phyloP scores from a whole-genome alignment of 2,888 invertebrate genomes.

The Apodemia zela region DNA sequence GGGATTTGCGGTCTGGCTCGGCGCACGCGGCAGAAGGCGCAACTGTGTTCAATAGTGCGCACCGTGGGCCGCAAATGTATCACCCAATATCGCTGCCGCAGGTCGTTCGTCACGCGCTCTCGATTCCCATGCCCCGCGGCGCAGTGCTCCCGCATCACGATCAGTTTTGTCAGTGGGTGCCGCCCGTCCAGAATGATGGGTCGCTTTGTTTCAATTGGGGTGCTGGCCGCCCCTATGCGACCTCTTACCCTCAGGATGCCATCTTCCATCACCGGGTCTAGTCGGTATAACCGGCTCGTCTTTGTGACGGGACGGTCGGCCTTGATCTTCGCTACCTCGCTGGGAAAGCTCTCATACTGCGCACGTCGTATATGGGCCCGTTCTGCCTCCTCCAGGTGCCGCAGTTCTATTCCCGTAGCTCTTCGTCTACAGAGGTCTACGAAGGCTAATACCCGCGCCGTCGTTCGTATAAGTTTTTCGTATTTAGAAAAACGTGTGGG shows the following conservation, averaged over 20 bases:
- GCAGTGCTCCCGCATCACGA: conserved; percentile 16
- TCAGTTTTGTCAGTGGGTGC: conserved; percentile 20
- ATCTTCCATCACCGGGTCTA: conserved; percentile 23
- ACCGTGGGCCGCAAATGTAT: conserved; percentile 26
- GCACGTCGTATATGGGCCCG: neutral
- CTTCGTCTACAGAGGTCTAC: conserved; percentile 1
- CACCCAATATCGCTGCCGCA: conserved; percentile 32
- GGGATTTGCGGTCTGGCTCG: conserved; percentile 24
- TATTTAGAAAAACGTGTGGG: conserved; percentile 14
- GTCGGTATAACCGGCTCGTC: conserved; percentile 15
- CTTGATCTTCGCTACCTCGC: conserved; percentile 11
- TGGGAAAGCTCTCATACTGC: conserved; percentile 20
- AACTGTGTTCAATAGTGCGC: conserved; percentile 18
- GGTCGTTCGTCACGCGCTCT: conserved; percentile 30
- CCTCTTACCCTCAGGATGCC: conserved; percentile 18
- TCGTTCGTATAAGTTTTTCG: conserved; percentile 15
- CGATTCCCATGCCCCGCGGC: conserved; percentile 17
- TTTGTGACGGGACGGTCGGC: conserved; percentile 19
- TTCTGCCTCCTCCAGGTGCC: conserved; percentile 18
- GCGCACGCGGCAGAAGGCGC: conserved; percentile 25
- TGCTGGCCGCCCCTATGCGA: conserved; percentile 14
- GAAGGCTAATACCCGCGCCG: conserved; percentile 12
- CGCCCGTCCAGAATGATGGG: conserved; percentile 24
- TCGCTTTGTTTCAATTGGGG: neutral
- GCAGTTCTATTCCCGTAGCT: neutral